Evolutionary conservation across 2,888 invertebrate genomes (phyloP).

Genomic region (Dynastes maya): DNA sequence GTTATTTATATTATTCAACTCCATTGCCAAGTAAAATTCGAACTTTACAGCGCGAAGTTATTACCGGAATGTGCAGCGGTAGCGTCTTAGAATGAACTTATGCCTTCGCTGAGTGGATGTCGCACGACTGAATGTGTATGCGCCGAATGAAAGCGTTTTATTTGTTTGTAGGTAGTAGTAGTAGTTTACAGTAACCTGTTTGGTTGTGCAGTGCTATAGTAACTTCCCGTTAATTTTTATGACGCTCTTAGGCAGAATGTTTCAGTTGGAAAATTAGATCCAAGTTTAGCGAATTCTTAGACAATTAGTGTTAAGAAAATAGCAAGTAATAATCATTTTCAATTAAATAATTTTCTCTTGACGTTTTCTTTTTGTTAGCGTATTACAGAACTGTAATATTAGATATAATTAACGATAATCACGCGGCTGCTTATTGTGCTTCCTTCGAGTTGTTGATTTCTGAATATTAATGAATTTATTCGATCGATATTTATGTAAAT

Average conservation of each 20-base stretch:
- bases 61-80: not conserved
- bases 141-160: constrained; percentile 5
- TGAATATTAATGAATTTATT: too few species aligned
- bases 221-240: constrained; percentile 1
- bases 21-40: constrained; percentile 5
- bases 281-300: constrained; percentile 1
- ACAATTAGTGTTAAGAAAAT: not conserved
- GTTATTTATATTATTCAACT: constrained; percentile 16
- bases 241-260: not conserved
- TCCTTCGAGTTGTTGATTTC: too few species aligned
- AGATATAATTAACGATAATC: too few species aligned
- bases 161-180: constrained; percentile 6
- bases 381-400: too few species aligned
- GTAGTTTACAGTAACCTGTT: constrained; percentile 8
- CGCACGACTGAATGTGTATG: constrained; percentile 2
- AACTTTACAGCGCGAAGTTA: not conserved
- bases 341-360: not conserved
- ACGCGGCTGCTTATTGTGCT: too few species aligned
- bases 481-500: too few species aligned
- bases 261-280: not conserved
- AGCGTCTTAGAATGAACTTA: not conserved
- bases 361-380: not conserved
- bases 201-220: not conserved
- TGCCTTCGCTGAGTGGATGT: not conserved
- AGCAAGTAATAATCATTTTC: not conserved